phyloP scores from a whole-genome alignment of 2,888 invertebrate genomes.

The Aphodius sticticus region DNA sequence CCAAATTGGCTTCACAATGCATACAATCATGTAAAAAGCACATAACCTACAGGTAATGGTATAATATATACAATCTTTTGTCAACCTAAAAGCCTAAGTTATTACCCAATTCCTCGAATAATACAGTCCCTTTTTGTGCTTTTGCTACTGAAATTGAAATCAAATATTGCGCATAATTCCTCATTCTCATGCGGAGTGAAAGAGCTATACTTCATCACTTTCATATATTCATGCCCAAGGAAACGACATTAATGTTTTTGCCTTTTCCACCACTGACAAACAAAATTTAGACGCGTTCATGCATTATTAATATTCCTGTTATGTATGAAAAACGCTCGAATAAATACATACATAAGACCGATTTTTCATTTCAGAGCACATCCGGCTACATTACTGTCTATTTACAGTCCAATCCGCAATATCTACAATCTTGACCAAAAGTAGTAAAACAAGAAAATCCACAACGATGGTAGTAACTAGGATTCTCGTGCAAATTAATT shows the following conservation, averaged over 20 bases:
- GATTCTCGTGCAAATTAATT: no score
- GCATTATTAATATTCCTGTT: neutral
- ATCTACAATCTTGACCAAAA: neutral
- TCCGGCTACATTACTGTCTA: neutral
- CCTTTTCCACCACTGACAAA: neutral
- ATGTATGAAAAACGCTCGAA: neutral
- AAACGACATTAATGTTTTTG: neutral
- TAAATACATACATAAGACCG: neutral
- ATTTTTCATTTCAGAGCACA: neutral
- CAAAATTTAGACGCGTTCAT: neutral
- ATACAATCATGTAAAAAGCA: no score
- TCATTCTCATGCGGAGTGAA: neutral
- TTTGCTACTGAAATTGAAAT: neutral
- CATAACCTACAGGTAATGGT: no score
- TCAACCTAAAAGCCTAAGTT: neutral
- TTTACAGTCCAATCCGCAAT: neutral
- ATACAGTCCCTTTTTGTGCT: neutral
- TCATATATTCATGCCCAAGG: neutral
- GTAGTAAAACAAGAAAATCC: neutral
- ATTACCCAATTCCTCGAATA: neutral
- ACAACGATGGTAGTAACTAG: no score
- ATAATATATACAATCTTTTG: neutral
- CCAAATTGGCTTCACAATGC: no score
- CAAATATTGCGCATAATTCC: neutral
- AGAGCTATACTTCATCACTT: neutral